Conservation (phyloP, 2,113 vertebrate species). For the Psettodes erumei region DNA sequence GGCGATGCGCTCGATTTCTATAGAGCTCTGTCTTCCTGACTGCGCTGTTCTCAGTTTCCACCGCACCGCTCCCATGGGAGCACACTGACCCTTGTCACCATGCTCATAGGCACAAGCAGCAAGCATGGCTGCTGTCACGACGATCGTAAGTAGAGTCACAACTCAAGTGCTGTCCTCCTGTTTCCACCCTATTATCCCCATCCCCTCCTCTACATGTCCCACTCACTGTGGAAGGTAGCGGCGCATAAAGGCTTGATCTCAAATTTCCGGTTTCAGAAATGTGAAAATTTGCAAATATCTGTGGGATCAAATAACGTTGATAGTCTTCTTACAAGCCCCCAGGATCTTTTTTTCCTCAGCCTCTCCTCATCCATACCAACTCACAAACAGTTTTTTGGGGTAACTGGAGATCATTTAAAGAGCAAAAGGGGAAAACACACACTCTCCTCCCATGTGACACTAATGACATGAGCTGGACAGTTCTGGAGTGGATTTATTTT, state of each 20-base stretch:
- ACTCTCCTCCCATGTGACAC: constrained; percentile 24
- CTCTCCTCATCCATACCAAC: constrained; percentile 22
- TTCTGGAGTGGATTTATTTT: constrained; percentile 66
- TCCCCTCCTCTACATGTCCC: constrained; percentile 34
- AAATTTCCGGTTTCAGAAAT: constrained; percentile 73
- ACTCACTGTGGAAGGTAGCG: constrained; percentile 34
- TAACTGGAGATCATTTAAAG: constrained; percentile 73
- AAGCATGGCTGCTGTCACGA: constrained; percentile 51
- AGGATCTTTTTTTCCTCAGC: constrained; percentile 28
- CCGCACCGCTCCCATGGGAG: constrained; percentile 54
- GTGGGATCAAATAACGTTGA: constrained; percentile 64
- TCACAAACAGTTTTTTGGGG: constrained; percentile 67
- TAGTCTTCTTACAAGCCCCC: constrained; percentile 55
- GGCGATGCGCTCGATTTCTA: constrained; percentile 52
- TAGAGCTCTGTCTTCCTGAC: constrained; percentile 36
- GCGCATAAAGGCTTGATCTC: constrained; percentile 69
- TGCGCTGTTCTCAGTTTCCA: constrained; percentile 58
- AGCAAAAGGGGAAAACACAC: constrained; percentile 30
- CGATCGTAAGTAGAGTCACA: constrained; percentile 54
- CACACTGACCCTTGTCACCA: constrained; percentile 42
- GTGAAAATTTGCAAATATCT: constrained; percentile 70
- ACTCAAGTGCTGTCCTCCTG: constrained; percentile 24
- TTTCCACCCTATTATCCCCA: constrained; percentile 48
- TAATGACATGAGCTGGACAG: constrained; percentile 58
- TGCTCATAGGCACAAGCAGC: constrained; percentile 43